Conservation (phyloP, 2,113 vertebrate genomes). For the Pseudonaja textilis region DNA sequence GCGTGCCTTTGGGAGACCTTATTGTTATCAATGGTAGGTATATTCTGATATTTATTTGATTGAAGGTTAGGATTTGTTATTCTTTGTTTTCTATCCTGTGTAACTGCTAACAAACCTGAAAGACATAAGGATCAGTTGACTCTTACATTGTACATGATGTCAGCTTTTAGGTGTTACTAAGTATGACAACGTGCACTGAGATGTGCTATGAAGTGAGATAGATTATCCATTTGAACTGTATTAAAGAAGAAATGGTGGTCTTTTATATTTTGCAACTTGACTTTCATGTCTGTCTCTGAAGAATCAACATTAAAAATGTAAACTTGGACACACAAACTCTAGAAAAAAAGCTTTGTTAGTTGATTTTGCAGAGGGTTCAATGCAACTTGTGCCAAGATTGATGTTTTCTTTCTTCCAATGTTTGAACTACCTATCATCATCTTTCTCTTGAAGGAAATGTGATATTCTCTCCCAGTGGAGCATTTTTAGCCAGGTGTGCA, state of each 20-base stretch:
- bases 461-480: not conserved
- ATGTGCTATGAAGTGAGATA: not conserved
- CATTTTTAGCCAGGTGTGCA: no score
- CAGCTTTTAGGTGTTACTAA: not conserved
- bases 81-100: not conserved
- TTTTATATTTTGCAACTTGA: not conserved
- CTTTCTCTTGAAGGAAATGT: not conserved
- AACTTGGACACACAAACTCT: not conserved
- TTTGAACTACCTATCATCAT: not conserved
- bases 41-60: not conserved
- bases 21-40: constrained; percentile 83
- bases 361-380: not conserved
- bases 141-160: not conserved
- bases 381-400: no score
- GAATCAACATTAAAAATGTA: not conserved
- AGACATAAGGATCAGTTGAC: not conserved
- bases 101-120: not conserved
- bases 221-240: not conserved
- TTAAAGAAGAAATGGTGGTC: not conserved
- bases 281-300: not conserved
- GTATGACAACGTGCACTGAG: not conserved
- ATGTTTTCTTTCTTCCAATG: not conserved
- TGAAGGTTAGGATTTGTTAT: not conserved
- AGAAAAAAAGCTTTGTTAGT: no score
- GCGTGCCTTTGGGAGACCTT: constrained; percentile 81